Evolutionary conservation across 2,113 vertebrate species (phyloP), one percentile per base, ranked within the genome.

Genomic region (Bubalus kerabau): DNA sequence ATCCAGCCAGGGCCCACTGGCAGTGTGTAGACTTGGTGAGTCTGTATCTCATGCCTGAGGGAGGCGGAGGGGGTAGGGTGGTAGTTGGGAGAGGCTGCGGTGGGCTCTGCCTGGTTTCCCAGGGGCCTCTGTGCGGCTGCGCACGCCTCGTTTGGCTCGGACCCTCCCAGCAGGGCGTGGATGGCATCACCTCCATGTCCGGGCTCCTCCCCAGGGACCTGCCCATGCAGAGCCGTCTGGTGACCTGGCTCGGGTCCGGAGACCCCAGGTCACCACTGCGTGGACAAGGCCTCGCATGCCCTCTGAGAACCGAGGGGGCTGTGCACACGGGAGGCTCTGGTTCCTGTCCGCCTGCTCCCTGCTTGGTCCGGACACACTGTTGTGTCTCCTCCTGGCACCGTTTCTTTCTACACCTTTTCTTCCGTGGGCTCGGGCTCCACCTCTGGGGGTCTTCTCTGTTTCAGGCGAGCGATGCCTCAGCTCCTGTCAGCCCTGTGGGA

Each of bases 181-280:
- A 21, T 0, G 9, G 50, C 13, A 0, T 62, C 3, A 3, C 16
- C 6, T 12, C 6, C 2, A 43, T 36, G 40, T 43, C 23, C 0
- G 12, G 48, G 46, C 26, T n/a, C 84, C 21, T 62, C 88, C 54
- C 59, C 19, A 1, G 76, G 43, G 30, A 17, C 23, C 28, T 43
- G 36, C 21, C 15, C 12, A 16, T 0, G 10, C 4, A 16, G 43
- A 48, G 59, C 23, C 13, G 5, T 28, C 6, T 24, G 13, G 46
- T 4, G 24, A 21, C 17, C 6, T 13, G 56, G 30, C 59, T 7
- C 15, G 50, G 36, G 30, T 17, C 40, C 8, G 0, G 1, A 56
- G 23, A 12, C 50, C 7, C 4, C 2, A 24, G 50, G 26, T 86
- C 14, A 1, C 43, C 40, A 3, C 3, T 0, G 28, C 0, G 2